Evolutionary conservation across 2,888 invertebrate species (phyloP), one percentile per base, ranked within the genome.

Genomic region (Aporophyla lueneburgensis): DNA sequence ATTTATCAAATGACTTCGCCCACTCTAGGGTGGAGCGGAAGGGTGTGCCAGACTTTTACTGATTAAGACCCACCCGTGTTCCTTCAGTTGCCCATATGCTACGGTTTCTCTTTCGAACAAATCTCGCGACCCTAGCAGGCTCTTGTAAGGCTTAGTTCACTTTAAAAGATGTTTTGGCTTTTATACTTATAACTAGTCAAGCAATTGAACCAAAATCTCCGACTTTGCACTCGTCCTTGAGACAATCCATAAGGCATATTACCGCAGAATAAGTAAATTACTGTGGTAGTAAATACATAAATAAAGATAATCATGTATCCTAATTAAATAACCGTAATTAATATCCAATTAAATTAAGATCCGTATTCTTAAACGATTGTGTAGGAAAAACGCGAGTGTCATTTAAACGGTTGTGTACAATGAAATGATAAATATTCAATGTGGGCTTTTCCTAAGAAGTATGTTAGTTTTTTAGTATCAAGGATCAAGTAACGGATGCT

Each of bases 401-500:
- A 66, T 67, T 76, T 51, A n/a, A 62, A 63, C 27, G 33, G 62
- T 69, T 66, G 24, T 66, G 71, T 86, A 85, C 85, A 81, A 75
- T 83, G 88, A 83, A 84, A 84, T 78, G 67, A 89, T 91, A 85
- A 87, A 92, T 92, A 91, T 90, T 90, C 86, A 90, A 89, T 79
- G 80, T 86, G 91, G 92, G 91, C 90, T 91, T 93, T 93, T 91
- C 93, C 92, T 88, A 74, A 78, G 81, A 85, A 82, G 80, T 84
- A 65, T 10, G 71, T 71, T 56, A 68, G 80, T 87, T 90, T 89
- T 90, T 89, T 90, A 78, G 81, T 79, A 75, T 89, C 89, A 89
- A 92, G 91, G 89, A 91, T 91, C 85, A 82, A 81, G 62, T 90
- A 54, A 79, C 92, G 93, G 92, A 93, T 92, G 88, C 87, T 72